Evolutionary conservation across 2,113 vertebrate species (phyloP).

Genomic region (Sigmodon hispidus): DNA sequence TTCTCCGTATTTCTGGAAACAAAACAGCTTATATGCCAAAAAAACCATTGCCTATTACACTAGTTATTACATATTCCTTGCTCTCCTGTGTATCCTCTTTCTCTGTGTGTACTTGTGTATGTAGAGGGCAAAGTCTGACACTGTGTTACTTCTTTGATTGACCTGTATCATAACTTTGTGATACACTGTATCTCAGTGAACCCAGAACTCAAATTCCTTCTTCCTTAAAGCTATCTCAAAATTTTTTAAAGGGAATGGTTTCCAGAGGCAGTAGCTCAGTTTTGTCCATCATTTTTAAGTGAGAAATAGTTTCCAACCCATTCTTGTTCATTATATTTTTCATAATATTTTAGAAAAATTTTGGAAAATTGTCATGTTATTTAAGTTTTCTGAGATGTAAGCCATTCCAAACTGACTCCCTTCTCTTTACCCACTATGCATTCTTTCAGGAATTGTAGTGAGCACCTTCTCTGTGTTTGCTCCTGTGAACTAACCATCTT

Average conservation of each 20-base stretch:
- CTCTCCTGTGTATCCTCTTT: background rate
- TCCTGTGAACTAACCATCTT: constrained; percentile 10
- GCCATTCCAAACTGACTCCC: background rate
- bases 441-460: constrained; percentile 24
- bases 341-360: constrained; percentile 30
- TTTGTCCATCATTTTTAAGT: constrained; percentile 37
- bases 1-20: background rate
- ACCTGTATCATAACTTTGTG: background rate
- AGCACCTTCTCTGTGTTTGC: background rate
- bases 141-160: background rate
- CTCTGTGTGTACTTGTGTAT: background rate
- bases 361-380: constrained; percentile 4
- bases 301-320: constrained; percentile 6
- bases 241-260: constrained; percentile 34
- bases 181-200: background rate
- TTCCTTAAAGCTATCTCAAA: background rate
- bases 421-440: background rate
- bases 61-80: background rate
- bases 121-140: background rate
- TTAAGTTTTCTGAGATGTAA: background rate
- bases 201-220: background rate
- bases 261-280: background rate
- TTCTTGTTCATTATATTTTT: background rate
- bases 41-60: background rate
- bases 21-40: constrained; percentile 4